Evolutionary conservation across 2,113 vertebrate genomes (phyloP).

Genomic region (Pseudorectes ferrugineus): DNA sequence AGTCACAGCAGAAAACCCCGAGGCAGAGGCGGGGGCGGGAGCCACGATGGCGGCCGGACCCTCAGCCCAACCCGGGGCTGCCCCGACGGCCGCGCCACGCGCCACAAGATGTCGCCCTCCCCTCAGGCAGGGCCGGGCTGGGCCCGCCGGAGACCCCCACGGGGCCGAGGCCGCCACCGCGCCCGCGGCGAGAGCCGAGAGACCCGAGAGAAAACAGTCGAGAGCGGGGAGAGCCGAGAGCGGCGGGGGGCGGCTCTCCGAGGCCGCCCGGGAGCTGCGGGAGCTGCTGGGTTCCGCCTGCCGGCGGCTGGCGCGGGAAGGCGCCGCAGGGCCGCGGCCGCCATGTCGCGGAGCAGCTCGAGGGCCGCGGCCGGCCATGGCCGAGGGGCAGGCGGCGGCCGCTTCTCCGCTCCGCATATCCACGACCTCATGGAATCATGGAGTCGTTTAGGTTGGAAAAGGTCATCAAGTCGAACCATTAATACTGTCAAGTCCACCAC

Average conservation of each 20-base stretch:
- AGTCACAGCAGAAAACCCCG: neutral
- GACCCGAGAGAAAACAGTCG: too few species aligned
- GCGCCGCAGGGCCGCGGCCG: neutral
- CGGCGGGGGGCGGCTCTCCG: neutral
- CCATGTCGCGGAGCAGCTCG: neutral
- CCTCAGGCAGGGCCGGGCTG: constrained; percentile 36
- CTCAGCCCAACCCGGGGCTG: neutral
- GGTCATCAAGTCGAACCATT: neutral
- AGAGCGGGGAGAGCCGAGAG: neutral
- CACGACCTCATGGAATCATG: too few species aligned
- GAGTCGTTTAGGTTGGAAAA: neutral
- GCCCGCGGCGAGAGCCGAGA: too few species aligned
- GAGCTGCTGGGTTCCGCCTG: neutral
- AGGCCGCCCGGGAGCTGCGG: neutral
- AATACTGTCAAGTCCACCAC: neutral
- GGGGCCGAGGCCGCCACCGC: neutral
- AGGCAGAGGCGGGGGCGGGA: fast-evolving
- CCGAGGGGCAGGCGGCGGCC: neutral
- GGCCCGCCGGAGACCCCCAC: neutral
- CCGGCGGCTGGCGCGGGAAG: neutral
- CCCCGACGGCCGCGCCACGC: neutral
- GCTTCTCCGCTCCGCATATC: too few species aligned
- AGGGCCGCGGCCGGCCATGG: neutral
- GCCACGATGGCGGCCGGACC: fast-evolving
- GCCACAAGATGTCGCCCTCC: constrained; percentile 66